Percentiles rank a stretch among this genome's conserved stretches.
These are phyloP conservation scores for Drepanosiphum platanoidis DNA, from an alignment of 2,888 invertebrate species.

Conservation along the genomic window DNA sequence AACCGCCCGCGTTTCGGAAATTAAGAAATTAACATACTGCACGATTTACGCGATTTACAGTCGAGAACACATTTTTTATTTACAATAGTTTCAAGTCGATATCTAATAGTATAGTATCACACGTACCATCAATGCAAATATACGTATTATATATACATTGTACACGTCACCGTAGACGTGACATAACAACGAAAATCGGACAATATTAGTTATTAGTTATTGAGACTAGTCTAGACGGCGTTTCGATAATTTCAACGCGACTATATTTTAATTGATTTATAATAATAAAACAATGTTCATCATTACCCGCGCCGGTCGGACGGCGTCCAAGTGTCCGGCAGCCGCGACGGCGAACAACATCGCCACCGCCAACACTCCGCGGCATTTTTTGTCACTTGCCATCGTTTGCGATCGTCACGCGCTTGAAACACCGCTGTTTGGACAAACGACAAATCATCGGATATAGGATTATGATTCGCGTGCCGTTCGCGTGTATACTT, in stretches of 20 bases:
- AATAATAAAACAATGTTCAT: background rate
- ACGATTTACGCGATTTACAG: too few species aligned
- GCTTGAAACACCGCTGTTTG: background rate
- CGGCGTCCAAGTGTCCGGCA: background rate
- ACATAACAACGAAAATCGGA: background rate
- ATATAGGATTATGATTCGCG: background rate
- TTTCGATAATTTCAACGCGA: too few species aligned
- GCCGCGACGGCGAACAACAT: conserved; percentile 9
- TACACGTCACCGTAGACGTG: background rate
- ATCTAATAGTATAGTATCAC: conserved; percentile 45
- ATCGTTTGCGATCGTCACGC: background rate
- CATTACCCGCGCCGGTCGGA: background rate
- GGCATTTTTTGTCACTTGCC: background rate
- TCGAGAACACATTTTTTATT: too few species aligned
- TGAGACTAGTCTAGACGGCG: too few species aligned
- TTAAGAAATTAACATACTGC: too few species aligned
- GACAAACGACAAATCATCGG: background rate
- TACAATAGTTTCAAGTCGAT: background rate
- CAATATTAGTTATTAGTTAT: background rate
- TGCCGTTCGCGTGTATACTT: background rate
- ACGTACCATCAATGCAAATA: conserved; percentile 58
- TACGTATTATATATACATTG: conserved; percentile 59
- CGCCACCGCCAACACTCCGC: background rate
- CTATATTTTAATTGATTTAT: too few species aligned
- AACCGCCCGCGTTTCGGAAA: background rate